A percentile compares a stretch with the other conserved stretches of the same genome.
Conservation (phyloP, 2,113 vertebrate species). For the Lagenorhynchus albirostris region DNA sequence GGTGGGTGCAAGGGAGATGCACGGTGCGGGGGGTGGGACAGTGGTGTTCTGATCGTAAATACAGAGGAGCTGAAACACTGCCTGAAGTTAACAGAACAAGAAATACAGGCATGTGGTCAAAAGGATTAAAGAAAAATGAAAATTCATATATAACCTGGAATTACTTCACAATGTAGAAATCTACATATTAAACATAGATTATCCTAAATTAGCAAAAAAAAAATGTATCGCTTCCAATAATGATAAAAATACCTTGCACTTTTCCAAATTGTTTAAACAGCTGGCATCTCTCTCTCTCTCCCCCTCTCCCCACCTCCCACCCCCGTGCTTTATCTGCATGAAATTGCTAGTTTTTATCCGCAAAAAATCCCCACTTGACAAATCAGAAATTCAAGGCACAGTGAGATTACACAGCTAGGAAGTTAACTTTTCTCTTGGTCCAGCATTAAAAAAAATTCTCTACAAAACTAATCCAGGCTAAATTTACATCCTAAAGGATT, state of each 20-base stretch:
- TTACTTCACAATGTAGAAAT: neutral
- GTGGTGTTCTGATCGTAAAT: neutral
- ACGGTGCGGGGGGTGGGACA: too few species aligned
- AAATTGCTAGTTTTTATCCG: neutral
- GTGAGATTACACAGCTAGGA: neutral
- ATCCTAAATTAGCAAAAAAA: neutral
- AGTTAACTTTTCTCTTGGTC: neutral
- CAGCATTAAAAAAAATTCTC: neutral
- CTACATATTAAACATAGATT: neutral
- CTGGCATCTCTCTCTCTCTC: too few species aligned
- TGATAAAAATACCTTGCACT: neutral
- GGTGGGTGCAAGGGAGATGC: rapidly evolving
- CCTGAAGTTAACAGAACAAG: neutral
- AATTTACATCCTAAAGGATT: neutral
- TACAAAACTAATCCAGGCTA: neutral
- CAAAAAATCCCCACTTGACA: neutral
- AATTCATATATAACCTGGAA: neutral
- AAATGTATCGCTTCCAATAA: neutral
- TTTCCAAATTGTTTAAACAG: neutral
- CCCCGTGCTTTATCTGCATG: neutral
- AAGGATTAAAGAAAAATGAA: neutral
- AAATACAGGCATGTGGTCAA: neutral
- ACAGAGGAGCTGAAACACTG: neutral
- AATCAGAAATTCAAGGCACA: neutral
- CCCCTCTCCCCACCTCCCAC: too few species aligned